Conservation (phyloP, 2,113 vertebrate genomes). For the Phylloscopus trochiloides region DNA sequence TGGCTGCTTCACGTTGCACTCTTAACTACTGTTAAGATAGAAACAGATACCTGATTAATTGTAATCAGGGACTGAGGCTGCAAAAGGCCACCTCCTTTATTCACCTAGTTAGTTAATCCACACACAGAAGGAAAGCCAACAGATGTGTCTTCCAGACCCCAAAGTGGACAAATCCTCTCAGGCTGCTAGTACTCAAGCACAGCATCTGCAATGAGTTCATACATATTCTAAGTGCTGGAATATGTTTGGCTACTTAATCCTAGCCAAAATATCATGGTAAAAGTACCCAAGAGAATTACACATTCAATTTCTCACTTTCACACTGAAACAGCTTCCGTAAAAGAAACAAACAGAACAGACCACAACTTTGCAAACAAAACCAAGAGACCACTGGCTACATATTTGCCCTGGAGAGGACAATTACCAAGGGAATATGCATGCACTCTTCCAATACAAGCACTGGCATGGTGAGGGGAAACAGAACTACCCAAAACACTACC, state of each 20-base stretch:
- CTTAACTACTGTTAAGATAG: background rate
- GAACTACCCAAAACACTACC: background rate
- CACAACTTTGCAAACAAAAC: background rate
- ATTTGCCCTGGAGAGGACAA: background rate
- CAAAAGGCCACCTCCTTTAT: background rate
- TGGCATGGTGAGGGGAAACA: background rate
- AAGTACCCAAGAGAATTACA: background rate
- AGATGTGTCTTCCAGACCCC: background rate
- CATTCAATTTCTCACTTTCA: background rate
- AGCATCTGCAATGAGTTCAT: background rate
- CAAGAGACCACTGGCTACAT: background rate
- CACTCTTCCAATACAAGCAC: background rate
- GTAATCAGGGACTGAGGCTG: background rate
- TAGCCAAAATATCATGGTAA: background rate
- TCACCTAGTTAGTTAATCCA: background rate
- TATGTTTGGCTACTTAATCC: background rate
- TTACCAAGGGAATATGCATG: fast-evolving
- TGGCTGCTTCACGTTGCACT: background rate
- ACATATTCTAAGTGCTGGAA: background rate
- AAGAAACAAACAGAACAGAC: background rate
- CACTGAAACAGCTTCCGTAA: background rate
- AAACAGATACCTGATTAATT: background rate
- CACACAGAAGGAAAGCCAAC: background rate
- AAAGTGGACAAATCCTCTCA: background rate
- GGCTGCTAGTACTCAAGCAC: background rate